Percentiles rank a stretch among this genome's conserved stretches.
Conservation (phyloP, 2,797 vertebrate species). For the Manis pentadactyla region DNA sequence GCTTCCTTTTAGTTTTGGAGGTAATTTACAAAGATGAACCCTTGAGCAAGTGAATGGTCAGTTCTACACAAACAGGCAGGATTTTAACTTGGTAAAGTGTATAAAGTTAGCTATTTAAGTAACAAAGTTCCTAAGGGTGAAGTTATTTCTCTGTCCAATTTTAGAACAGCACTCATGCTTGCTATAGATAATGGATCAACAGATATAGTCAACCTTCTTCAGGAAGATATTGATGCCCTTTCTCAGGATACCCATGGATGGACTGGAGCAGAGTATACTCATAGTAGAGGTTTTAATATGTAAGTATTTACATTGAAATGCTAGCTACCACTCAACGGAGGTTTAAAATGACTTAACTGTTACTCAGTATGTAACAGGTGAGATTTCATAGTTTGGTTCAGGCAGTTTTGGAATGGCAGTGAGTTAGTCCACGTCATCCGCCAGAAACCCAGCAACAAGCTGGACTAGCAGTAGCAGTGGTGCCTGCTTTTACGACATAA, state of each 20-base stretch:
- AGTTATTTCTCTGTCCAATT: constrained; percentile 47
- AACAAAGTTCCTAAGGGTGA: background rate
- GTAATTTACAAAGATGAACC: background rate
- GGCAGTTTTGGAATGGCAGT: background rate
- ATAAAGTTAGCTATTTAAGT: constrained; percentile 35
- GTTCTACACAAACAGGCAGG: background rate
- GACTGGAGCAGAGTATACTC: constrained; percentile 92
- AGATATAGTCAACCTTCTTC: constrained; percentile 88
- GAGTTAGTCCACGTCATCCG: background rate
- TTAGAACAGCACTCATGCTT: constrained; percentile 92
- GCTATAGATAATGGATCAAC: constrained; percentile 91
- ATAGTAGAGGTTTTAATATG: constrained; percentile 90
- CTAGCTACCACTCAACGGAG: background rate
- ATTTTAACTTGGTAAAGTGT: background rate
- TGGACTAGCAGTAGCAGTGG: no score
- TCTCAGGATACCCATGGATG: constrained; percentile 90
- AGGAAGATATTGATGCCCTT: constrained; percentile 87
- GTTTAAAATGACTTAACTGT: background rate
- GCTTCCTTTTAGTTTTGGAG: background rate
- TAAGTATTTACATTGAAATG: constrained; percentile 81
- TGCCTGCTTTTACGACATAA: background rate
- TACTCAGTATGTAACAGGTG: background rate
- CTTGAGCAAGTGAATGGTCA: background rate
- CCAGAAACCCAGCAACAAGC: background rate
- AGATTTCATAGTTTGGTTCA: background rate